Evolutionary conservation across 2,888 invertebrate genomes (phyloP).

Genomic region (Abrostola triplasia): DNA sequence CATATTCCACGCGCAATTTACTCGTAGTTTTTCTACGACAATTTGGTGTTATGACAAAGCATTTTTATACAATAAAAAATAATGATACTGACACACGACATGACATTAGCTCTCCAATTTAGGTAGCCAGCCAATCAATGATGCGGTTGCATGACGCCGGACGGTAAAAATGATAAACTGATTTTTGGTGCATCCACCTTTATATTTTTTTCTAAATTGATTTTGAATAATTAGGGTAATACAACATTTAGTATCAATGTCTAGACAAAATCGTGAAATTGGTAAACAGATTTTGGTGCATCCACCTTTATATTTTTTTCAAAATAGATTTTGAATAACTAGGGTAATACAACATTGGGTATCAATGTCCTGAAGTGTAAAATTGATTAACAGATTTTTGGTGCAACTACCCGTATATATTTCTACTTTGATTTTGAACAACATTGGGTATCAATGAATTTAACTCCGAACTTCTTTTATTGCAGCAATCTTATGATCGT

Average conservation of each 20-base stretch:
- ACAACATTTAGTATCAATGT: not conserved
- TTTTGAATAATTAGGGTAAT: conserved; percentile 9
- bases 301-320: conserved; percentile 6
- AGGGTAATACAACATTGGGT: conserved; percentile 13
- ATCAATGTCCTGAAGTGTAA: no score
- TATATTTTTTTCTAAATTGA: conserved; percentile 4
- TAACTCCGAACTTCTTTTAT: not conserved
- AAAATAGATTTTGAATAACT: conserved; percentile 1
- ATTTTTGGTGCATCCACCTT: conserved; percentile 17
- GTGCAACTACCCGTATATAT: conserved; percentile 11
- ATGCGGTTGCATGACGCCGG: conserved; percentile 20
- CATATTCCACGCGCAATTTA: conserved; percentile 5
- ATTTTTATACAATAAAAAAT: conserved; percentile 5
- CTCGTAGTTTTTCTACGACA: not conserved
- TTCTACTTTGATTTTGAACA: conserved; percentile 1
- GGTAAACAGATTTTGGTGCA: conserved; percentile 25
- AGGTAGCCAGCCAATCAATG: conserved; percentile 27
- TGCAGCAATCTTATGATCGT: not conserved
- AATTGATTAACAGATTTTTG: conserved; percentile 30
- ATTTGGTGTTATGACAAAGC: conserved; percentile 14
- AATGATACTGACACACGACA: conserved; percentile 2
- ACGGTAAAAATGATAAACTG: conserved; percentile 34
- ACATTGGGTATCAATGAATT: not conserved
- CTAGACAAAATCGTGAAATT: no score
- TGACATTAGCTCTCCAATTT: conserved; percentile 14